A percentile compares a stretch with the other conserved stretches of the same genome.
These are phyloP conservation scores for Pedicia rivosa DNA, from an alignment of 2,888 invertebrate genomes.

Conservation along the genomic window DNA sequence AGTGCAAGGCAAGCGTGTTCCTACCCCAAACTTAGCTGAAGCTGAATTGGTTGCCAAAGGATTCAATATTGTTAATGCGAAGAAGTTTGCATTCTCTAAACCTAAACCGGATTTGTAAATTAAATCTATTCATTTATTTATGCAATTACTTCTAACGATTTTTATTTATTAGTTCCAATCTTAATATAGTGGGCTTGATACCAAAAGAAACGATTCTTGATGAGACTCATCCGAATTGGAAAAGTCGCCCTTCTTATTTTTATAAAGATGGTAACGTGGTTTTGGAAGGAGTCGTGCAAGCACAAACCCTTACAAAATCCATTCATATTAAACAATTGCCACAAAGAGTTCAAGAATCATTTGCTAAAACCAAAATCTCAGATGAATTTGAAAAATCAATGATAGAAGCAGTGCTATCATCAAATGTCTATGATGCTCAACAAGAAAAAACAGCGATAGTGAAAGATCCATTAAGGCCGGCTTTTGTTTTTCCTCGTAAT, in stretches of 20 bases:
- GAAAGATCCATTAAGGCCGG: constrained; percentile 52
- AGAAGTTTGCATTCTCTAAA: constrained; percentile 14
- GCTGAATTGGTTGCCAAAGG: constrained; percentile 37
- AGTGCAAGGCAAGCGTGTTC: constrained; percentile 42
- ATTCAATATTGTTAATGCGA: constrained; percentile 43
- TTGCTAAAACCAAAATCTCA: constrained; percentile 33
- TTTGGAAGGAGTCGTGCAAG: constrained; percentile 58
- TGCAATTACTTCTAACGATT: constrained; percentile 1
- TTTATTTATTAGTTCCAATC: constrained; percentile 19
- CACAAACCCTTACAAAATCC: constrained; percentile 67
- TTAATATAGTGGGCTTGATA: constrained; percentile 14
- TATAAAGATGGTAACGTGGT: constrained; percentile 46
- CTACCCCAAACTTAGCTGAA: constrained; percentile 38
- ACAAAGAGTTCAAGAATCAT: constrained; percentile 36
- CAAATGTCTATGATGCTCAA: constrained; percentile 60
- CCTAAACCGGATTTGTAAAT: constrained; percentile 1
- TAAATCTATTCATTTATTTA: not conserved
- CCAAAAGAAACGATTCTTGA: constrained; percentile 30
- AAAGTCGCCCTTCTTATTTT: constrained; percentile 40
- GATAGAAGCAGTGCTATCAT: constrained; percentile 42
- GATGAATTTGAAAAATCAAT: constrained; percentile 40
- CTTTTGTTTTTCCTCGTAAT: constrained; percentile 50
- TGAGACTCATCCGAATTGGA: constrained; percentile 48
- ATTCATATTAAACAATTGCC: constrained; percentile 46
- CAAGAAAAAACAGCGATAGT: constrained; percentile 60